Base-by-base conservation (phyloP, 2,113 vertebrate genomes). In the Phocoena phocoena region DNA sequence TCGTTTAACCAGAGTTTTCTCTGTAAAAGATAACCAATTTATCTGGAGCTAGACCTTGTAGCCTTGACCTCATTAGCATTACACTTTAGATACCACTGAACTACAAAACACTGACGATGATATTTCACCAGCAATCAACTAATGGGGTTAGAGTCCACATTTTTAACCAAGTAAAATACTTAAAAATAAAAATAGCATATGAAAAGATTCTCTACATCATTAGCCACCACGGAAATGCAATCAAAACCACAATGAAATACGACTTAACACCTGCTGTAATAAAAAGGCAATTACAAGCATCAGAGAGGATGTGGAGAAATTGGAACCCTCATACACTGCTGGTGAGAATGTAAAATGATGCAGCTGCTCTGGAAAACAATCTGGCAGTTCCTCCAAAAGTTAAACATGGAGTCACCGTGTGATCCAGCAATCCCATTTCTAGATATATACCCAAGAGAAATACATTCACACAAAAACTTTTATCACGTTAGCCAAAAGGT, bases 111-210 rank as follows among this genome's bases (percentile, higher is more conserved):
- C 4, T 83, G 70, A 47, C 63, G 20, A 68, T 83, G 15, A 68
- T 88, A 38, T 79, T 71, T 89, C 33, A 79, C 14, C 25, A 84
- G n/a, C 36, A 71, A 84, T 79, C 79, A 96, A 55, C 36, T 36
- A 88, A 55, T 71, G 33, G 70, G 10, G 18, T 88, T 95, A 84
- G 36, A 33, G 44, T 71, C 21, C 25, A 58, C 25, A 79, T 79
- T 96, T 84, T 91, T 91, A n/a, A 76, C 33, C 33, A 73, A 94
- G 25, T 77, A 71, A 97, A 93, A 82, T 12, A 81, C 10, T 79
- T 50, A 17, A 47, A 90, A 93, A 73, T 41, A 73, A 53, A 83
- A 95, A 80, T n/a, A 89, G 17, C 25, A 36, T 17, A 80, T 79
- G n/a, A 93, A 77, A 86, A 93, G 71, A 80, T 67, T 23, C 36